Conservation (phyloP, 2,797 vertebrate species). For the Coregonus ussuriensis region DNA sequence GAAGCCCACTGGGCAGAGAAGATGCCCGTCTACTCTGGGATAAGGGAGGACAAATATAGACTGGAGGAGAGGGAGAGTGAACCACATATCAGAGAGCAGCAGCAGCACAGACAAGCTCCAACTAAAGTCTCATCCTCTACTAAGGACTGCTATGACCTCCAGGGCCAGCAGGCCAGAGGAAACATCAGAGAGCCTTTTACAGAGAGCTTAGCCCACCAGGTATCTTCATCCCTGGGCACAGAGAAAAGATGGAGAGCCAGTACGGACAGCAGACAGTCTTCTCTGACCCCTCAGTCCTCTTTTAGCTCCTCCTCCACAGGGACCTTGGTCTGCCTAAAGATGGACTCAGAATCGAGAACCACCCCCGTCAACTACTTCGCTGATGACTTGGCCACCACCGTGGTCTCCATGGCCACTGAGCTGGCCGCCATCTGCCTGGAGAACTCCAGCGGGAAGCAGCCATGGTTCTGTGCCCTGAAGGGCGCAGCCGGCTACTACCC, state of each 20-base stretch:
- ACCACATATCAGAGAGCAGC: constrained; percentile 59
- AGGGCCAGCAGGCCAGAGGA: constrained; percentile 51
- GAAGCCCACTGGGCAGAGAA: constrained; percentile 61
- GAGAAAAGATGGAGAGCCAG: constrained; percentile 60
- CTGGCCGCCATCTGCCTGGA: constrained; percentile 97
- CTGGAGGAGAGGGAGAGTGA: constrained; percentile 62
- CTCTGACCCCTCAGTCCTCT: constrained; percentile 72
- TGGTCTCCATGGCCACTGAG: constrained; percentile 99
- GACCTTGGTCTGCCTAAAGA: constrained; percentile 71
- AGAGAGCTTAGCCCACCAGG: constrained; percentile 60
- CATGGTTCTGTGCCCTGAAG: constrained; percentile 96
- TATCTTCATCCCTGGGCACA: constrained; percentile 30
- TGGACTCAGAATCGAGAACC: constrained; percentile 77
- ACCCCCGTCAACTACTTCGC: constrained; percentile 87
- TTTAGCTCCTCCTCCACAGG: constrained; percentile 69
- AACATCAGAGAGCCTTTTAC: constrained; percentile 62
- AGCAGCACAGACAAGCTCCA: constrained; percentile 55
- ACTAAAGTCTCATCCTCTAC: constrained; percentile 45
- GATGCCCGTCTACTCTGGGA: constrained; percentile 37
- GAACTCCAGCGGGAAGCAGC: constrained; percentile 94
- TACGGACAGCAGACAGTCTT: constrained; percentile 71
- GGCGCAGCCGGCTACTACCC: constrained; percentile 76
- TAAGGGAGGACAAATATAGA: constrained; percentile 53
- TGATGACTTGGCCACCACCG: constrained; percentile 92
- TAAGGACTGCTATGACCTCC: constrained; percentile 71